Evolutionary conservation across 2,888 invertebrate genomes (phyloP).

Genomic region (Eulithis testata): DNA sequence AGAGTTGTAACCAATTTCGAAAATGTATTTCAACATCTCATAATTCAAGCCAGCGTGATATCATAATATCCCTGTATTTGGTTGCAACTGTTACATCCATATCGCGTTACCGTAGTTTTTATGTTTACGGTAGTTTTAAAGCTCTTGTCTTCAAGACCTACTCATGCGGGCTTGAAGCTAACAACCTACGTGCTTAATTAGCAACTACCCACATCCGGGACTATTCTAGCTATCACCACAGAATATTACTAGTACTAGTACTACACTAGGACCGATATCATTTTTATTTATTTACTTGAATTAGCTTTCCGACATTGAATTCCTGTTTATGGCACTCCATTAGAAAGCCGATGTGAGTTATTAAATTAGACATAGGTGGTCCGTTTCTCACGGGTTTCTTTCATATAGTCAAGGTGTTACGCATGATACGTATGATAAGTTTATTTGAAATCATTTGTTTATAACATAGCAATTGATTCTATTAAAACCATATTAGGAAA

Average conservation of each 20-base stretch:
- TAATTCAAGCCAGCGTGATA: conserved; percentile 24
- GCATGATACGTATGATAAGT: neutral
- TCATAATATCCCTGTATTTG: conserved; percentile 31
- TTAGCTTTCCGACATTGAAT: conserved; percentile 18
- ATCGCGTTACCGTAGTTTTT: conserved; percentile 29
- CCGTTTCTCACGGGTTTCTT: conserved; percentile 46
- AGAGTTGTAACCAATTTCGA: conserved; percentile 23
- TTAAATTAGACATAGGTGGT: conserved; percentile 47
- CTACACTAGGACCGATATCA: conserved; percentile 2
- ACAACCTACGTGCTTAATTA: conserved; percentile 58
- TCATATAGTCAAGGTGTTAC: neutral
- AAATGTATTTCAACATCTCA: conserved; percentile 26
- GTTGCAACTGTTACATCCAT: conserved; percentile 33
- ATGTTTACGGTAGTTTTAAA: conserved; percentile 24
- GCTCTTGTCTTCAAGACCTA: conserved; percentile 47
- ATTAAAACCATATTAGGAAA: neutral
- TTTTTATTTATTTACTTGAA: conserved; percentile 20
- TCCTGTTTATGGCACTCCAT: conserved; percentile 44
- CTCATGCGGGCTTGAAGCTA: conserved; percentile 60
- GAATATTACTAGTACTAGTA: too few relatives aligned
- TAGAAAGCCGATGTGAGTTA: conserved; percentile 55
- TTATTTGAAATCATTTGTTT: neutral
- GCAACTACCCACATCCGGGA: conserved; percentile 59
- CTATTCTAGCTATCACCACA: conserved; percentile 16
- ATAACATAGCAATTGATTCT: neutral